phyloP scores from a whole-genome alignment of 1,140 invertebrate genomes.

The Trypoxylus dichotomus region DNA sequence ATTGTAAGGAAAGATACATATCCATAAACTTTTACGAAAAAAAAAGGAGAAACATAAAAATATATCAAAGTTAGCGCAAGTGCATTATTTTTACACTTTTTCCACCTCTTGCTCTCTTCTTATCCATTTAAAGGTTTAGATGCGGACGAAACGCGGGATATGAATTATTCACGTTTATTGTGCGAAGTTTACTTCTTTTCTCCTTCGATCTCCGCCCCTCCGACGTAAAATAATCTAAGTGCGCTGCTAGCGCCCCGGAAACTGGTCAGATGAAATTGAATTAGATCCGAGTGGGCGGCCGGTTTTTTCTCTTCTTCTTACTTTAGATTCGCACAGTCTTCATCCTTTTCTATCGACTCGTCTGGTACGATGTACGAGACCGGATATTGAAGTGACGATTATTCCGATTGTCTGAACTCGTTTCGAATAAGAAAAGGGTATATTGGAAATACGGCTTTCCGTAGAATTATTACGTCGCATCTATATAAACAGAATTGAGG shows the following conservation, averaged over 20 bases:
- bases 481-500: too few relatives aligned
- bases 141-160: background rate
- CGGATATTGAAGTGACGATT: slow-evolving; percentile 6
- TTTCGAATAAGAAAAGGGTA: background rate
- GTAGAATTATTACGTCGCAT: background rate
- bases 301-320: background rate
- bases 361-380: background rate
- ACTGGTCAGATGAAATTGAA: slow-evolving; percentile 6
- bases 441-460: background rate
- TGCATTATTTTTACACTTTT: background rate
- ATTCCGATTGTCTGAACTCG: slow-evolving; percentile 2
- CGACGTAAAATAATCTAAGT: background rate
- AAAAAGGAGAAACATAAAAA: too few relatives aligned
- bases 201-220: background rate
- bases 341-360: background rate
- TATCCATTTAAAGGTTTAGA: background rate
- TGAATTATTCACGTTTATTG: slow-evolving; percentile 3
- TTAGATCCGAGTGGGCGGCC: background rate
- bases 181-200: background rate
- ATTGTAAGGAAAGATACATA: too few relatives aligned
- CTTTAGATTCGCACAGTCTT: background rate
- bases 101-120: background rate
- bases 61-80: background rate
- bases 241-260: background rate
- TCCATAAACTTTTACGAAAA: too few relatives aligned